Conservation (phyloP, 2,113 vertebrate genomes). For the Pao palembangensis region DNA sequence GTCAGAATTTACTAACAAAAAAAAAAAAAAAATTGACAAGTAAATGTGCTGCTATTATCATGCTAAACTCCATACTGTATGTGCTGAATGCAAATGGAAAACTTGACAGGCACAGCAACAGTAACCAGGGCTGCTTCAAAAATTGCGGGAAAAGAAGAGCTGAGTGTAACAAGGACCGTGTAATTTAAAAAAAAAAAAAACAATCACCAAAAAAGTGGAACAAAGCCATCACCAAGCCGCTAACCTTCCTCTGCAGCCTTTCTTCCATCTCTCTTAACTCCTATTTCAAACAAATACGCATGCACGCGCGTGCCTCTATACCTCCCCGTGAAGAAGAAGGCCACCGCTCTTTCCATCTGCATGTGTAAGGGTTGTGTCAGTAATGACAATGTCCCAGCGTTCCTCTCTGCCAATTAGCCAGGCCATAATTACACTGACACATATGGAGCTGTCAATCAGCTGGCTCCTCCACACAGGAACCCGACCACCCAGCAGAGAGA, state of each 20-base stretch:
- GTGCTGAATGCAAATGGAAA: slow-evolving; percentile 12
- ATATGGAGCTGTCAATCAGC: slow-evolving; percentile 77
- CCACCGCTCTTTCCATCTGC: slow-evolving; percentile 57
- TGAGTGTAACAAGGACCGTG: slow-evolving; percentile 10
- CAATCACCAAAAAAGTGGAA: slow-evolving; percentile 17
- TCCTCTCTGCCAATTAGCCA: slow-evolving; percentile 77
- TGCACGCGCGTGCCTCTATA: slow-evolving; percentile 16
- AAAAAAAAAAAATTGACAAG: no score
- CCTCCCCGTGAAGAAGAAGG: slow-evolving; percentile 36
- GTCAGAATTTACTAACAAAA: no score
- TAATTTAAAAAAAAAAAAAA: slow-evolving; percentile 17
- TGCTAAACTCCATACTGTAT: no score
- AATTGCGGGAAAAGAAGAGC: slow-evolving; percentile 15
- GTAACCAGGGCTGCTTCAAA: slow-evolving; percentile 13
- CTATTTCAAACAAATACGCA: slow-evolving; percentile 17
- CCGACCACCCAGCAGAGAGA: slow-evolving; percentile 61
- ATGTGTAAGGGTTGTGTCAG: slow-evolving; percentile 66
- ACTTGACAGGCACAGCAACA: slow-evolving; percentile 27
- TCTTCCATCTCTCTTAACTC: slow-evolving; percentile 25
- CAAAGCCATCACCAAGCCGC: slow-evolving; percentile 7
- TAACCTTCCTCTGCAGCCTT: slow-evolving; percentile 16
- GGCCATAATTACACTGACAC: slow-evolving; percentile 77
- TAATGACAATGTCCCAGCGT: slow-evolving; percentile 77
- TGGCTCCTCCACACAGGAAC: slow-evolving; percentile 67
- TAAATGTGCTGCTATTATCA: no score